Evolutionary conservation across 2,888 invertebrate species (phyloP).

Genomic region (Cheilosia vernalis): DNA sequence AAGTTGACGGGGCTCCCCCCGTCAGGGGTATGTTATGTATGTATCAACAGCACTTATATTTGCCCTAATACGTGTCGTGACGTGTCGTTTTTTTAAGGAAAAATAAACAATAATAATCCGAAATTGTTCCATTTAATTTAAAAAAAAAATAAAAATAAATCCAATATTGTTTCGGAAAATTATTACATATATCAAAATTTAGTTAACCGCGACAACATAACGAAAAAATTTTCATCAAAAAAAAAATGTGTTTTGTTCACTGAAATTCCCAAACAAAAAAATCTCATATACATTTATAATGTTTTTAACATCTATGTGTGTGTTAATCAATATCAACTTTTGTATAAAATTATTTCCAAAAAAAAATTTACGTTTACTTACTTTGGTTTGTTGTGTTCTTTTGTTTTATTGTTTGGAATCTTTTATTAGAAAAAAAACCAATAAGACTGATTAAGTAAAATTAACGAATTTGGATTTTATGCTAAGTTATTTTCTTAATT

Average conservation of each 20-base stretch:
- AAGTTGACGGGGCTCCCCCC: slow-evolving; percentile 93
- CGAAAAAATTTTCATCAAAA: slow-evolving; percentile 39
- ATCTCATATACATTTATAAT: slow-evolving; percentile 72
- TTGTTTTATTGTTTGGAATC: slow-evolving; percentile 23
- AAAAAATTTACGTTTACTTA: slow-evolving; percentile 33
- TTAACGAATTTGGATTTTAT: slow-evolving; percentile 58
- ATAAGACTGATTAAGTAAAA: slow-evolving; percentile 53
- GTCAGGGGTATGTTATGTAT: slow-evolving; percentile 92
- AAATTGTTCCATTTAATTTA: slow-evolving; percentile 68
- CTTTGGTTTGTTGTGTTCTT: slow-evolving; percentile 49
- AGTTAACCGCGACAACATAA: slow-evolving; percentile 51
- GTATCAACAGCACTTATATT: slow-evolving; percentile 85
- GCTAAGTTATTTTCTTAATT: slow-evolving; percentile 56
- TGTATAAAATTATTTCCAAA: slow-evolving; percentile 72
- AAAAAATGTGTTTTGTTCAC: slow-evolving; percentile 75
- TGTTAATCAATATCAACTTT: slow-evolving; percentile 73
- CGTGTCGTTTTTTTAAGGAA: slow-evolving; percentile 83
- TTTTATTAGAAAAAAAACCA: slow-evolving; percentile 26
- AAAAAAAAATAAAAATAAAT: slow-evolving; percentile 29
- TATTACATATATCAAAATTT: slow-evolving; percentile 54
- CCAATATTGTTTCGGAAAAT: slow-evolving; percentile 56
- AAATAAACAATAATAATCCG: slow-evolving; percentile 75
- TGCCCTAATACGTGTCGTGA: slow-evolving; percentile 84
- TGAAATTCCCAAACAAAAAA: slow-evolving; percentile 65
- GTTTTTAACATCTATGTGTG: slow-evolving; percentile 74